Conservation (phyloP, 2,888 invertebrate species). For the Xestia c-nigrum region DNA sequence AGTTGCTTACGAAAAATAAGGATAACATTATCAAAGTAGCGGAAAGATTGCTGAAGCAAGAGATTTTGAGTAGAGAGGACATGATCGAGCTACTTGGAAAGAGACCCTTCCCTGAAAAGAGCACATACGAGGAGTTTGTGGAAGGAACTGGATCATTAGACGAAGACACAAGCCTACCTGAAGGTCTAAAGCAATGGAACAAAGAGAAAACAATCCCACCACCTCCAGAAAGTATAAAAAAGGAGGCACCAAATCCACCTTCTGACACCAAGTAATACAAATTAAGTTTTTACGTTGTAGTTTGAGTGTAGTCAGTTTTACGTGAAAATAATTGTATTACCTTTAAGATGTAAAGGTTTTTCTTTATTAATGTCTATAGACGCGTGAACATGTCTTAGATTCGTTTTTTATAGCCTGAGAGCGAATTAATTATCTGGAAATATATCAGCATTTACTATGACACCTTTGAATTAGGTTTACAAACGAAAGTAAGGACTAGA, state of each 20-base stretch:
- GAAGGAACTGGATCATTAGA: slow-evolving; percentile 99
- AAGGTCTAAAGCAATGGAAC: slow-evolving; percentile 99
- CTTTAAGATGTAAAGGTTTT: slow-evolving; percentile 82
- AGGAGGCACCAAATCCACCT: slow-evolving; percentile 54
- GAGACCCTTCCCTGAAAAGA: slow-evolving; percentile 99
- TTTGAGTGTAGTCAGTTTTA: slow-evolving; percentile 78
- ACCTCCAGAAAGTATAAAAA: slow-evolving; percentile 75
- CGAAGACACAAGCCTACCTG: slow-evolving; percentile 98
- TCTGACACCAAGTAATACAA: slow-evolving; percentile 75
- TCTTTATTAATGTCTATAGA: slow-evolving; percentile 75
- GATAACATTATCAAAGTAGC: slow-evolving; percentile 96
- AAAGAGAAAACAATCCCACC: slow-evolving; percentile 89
- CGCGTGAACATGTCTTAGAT: slow-evolving; percentile 67
- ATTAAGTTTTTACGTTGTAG: slow-evolving; percentile 75
- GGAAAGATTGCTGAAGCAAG: slow-evolving; percentile 97
- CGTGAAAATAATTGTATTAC: slow-evolving; percentile 84
- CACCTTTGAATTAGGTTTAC: slow-evolving; percentile 40
- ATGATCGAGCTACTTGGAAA: slow-evolving; percentile 99
- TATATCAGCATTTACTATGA: slow-evolving; percentile 64
- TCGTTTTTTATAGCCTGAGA: slow-evolving; percentile 69
- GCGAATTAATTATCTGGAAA: slow-evolving; percentile 67
- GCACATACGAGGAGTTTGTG: slow-evolving; percentile 99
- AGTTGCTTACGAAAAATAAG: slow-evolving; percentile 95
- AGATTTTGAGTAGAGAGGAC: slow-evolving; percentile 98
- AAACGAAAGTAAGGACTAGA: slow-evolving; percentile 24